Evolutionary conservation across 2,113 vertebrate genomes (phyloP), one percentile per base, ranked within the genome.

Genomic region (Casuarius casuarius): DNA sequence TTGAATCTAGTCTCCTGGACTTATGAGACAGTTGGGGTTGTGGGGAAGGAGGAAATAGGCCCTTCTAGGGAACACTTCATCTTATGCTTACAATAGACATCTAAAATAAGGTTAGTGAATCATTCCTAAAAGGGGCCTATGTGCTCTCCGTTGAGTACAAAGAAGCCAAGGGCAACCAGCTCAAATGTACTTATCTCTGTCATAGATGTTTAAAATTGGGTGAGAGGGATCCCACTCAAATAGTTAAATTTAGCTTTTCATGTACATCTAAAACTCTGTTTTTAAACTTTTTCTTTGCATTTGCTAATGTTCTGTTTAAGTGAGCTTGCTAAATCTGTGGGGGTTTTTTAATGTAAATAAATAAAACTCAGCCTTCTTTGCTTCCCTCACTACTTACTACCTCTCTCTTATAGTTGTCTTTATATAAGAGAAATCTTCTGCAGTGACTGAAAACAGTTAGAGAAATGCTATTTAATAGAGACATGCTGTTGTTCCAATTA

Each of bases 21-120:
- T 35, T 42, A 46, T 14, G 67, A 67, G 76, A 49, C 51, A 91
- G 73, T 80, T 78, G 44, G 68, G 35, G 44, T 46, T 89, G n/a
- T 14, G 12, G 54, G 28, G 46, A 49, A 81, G 66, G n/a, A 62
- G 19, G 35, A 65, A 92, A 84, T 3, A 2, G 35, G 59, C 20
- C 59, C 4, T 66, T 77, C 62, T 0, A 51, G 59, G 54, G 29
- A 74, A 38, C 35, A 65, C 61, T 42, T 93, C 3, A 44, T 80
- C 67, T 87, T 1, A 18, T 91, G 89, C 75, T 51, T 92, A 25
- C 62, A 82, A 70, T 3, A 87, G 80, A 72, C 14, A 87, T 82
- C 70, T 95, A 84, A 96, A 95, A 82, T 89, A 87, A 75, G 25
- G 56, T 61, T 46, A n/a, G 71, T 84, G 93, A 95, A 51, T 96